Conservation (phyloP, 2,888 invertebrate species). For the Chirona hameri region DNA sequence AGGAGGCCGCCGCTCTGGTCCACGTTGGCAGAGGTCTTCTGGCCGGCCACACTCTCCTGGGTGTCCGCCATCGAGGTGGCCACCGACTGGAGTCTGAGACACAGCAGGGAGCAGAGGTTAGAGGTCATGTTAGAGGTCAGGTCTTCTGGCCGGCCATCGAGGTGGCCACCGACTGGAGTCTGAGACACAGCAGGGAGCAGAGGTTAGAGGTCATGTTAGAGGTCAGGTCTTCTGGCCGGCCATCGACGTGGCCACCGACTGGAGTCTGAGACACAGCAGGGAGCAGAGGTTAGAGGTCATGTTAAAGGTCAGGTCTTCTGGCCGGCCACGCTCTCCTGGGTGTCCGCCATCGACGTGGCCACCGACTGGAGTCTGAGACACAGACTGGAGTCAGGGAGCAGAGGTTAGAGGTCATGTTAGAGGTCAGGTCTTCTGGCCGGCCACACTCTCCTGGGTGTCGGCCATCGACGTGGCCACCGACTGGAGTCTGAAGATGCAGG, state of each 20-base stretch:
- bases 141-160: conserved; percentile 78
- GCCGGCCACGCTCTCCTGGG: conserved; percentile 59
- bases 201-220: not conserved
- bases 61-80: conserved; percentile 93
- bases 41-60: conserved; percentile 93
- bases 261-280: conserved; percentile 57
- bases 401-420: not conserved
- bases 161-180: conserved; percentile 87
- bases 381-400: not conserved
- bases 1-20: conserved; percentile 89
- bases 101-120: not conserved
- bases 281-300: not conserved
- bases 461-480: not conserved
- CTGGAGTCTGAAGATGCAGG: not conserved
- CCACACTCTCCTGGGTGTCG: not conserved
- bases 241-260: conserved; percentile 79
- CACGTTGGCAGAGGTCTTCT: conserved; percentile 85
- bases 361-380: conserved; percentile 71
- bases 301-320: conserved; percentile 52
- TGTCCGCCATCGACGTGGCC: conserved; percentile 73
- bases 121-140: not conserved
- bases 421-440: conserved; percentile 1
- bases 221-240: conserved; percentile 1
- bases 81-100: conserved; percentile 71
- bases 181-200: conserved; percentile 39